A percentile compares a stretch with the other conserved stretches of the same genome.
These are phyloP conservation scores for Dysidea cf. avara DNA, from an alignment of 37 sponge, comb jelly and placozoan species.

Conservation along the genomic window DNA sequence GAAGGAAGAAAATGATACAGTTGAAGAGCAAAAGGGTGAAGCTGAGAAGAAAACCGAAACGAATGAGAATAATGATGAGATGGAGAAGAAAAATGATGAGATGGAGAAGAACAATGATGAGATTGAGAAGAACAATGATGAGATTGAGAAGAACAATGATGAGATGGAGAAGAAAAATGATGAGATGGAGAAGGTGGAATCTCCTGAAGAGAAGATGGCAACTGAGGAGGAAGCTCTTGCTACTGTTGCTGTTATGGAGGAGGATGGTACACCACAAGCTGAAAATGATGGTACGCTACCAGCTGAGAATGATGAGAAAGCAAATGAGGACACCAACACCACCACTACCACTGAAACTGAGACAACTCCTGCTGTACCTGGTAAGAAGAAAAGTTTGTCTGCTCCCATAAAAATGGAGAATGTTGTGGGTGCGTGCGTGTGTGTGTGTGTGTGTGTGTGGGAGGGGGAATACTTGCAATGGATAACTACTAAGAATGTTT, in stretches of 20 bases:
- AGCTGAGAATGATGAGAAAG: not conserved
- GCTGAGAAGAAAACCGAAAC: constrained; percentile 9
- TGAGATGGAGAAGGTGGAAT: no score
- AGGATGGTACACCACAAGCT: not conserved
- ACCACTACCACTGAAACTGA: not conserved
- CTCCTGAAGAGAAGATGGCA: no score
- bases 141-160: constrained; percentile 11
- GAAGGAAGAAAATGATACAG: no score
- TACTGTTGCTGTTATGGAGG: no score
- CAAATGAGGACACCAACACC: not conserved
- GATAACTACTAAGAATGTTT: no score
- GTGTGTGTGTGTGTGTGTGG: no score
- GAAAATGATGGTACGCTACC: not conserved
- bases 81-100: not conserved
- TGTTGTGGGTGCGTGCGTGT: no score
- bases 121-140: constrained; percentile 1
- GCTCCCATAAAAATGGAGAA: no score
- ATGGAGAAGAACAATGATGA: not conserved
- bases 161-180: no score
- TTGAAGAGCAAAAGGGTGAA: not conserved
- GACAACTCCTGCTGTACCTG: not conserved
- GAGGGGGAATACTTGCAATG: no score
- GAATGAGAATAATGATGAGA: not conserved
- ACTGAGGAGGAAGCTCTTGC: no score
- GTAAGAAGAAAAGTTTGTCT: no score